Base-by-base conservation (phyloP, 2,113 vertebrate species). In the Pterocles gutturalis region DNA sequence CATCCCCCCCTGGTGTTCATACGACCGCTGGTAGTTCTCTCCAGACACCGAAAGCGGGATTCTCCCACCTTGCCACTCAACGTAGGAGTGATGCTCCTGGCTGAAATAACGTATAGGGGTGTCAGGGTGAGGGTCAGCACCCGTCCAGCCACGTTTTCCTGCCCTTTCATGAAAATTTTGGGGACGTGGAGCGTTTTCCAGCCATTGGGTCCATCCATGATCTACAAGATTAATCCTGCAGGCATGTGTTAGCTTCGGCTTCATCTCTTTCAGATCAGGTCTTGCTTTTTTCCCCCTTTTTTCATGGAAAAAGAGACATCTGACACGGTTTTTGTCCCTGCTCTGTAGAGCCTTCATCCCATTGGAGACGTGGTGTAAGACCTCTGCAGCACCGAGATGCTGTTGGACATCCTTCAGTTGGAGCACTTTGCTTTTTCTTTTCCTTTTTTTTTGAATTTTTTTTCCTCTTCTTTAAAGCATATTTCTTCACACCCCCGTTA, bases 191-290 rank as follows among this genome's bases (percentile, higher is more conserved):
- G 51, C 34, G 6, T 70, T 78, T 83, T 14, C 48, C 25, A 65
- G 24, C 36, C 17, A 2, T 10, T 8, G 2, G 48, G 20, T 86
- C 22, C 19, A 2, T 58, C 53, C 3, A 0, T 2, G 70, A 48
- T 22, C 41, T 48, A 9, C 11, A 55, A 64, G 55, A 17, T 61
- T 24, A 60, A 49, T 54, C 36, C 46, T 33, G 7, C 22, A 2
- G 53, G 5, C 3, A 0, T 1, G 0, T 1, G 0, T 65, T 60
- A 2, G 1, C 53, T 60, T 55, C 10, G 15, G n/a, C 17, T 53
- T 34, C 17, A 0, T 22, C 61, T 20, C 33, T 85, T 72, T 82
- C 48, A 22, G 8, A 41, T 49, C 43, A 67, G 11, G 1, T 75
- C 51, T 69, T 76, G 57, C 14, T 76, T 69, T 49, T 4, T 3